Conservation (phyloP, 2,797 vertebrate genomes). For the Chiroxiphia lanceolata region DNA sequence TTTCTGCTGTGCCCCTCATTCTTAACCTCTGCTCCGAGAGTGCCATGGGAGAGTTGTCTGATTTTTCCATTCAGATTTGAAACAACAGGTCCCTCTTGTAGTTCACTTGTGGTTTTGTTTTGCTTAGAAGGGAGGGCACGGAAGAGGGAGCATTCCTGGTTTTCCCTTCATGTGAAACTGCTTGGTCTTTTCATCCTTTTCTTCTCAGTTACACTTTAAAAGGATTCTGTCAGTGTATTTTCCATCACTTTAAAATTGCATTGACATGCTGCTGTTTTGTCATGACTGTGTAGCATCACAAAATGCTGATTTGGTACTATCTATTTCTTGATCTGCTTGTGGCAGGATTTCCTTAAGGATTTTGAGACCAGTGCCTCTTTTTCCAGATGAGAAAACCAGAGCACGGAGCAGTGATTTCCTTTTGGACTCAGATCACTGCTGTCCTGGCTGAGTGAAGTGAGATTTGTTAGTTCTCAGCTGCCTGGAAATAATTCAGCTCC, state of each 20-base stretch:
- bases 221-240: constrained; percentile 50
- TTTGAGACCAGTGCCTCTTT: background rate
- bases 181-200: constrained; percentile 34
- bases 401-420: background rate
- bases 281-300: background rate
- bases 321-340: constrained; percentile 23
- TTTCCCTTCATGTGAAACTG: constrained; percentile 34
- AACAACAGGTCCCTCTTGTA: constrained; percentile 68
- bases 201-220: constrained; percentile 27
- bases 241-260: constrained; percentile 29
- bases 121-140: background rate
- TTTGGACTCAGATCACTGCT: background rate
- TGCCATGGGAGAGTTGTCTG: constrained; percentile 60
- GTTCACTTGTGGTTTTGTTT: constrained; percentile 42
- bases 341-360: constrained; percentile 15
- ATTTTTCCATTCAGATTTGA: constrained; percentile 61
- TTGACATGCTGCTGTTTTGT: constrained; percentile 46
- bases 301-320: constrained; percentile 14
- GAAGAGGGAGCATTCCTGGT: constrained; percentile 5
- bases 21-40: constrained; percentile 37
- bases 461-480: background rate
- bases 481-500: background rate
- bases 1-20: background rate
- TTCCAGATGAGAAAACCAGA: constrained; percentile 1
- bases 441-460: background rate